Conservation (phyloP, 1,140 invertebrate genomes). For the Leptopilina clavipes region DNA sequence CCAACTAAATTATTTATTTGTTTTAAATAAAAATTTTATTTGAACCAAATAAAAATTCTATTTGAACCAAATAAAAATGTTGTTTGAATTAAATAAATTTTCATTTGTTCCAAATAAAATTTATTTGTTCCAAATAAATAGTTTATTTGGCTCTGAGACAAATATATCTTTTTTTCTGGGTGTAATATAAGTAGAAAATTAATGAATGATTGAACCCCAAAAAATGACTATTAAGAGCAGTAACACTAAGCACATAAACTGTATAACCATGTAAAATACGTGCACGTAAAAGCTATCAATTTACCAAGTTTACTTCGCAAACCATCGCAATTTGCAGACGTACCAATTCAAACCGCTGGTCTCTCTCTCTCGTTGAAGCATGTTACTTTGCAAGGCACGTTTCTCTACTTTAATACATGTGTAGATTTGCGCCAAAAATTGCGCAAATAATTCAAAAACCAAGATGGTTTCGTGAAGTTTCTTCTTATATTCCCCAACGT, state of each 20-base stretch:
- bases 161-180: no score
- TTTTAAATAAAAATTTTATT: no score
- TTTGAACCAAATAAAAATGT: no score
- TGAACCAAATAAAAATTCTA: no score
- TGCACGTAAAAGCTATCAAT: constrained; percentile 11
- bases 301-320: constrained; percentile 4
- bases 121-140: no score
- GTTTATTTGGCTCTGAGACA: no score
- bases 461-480: background rate
- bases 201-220: background rate
- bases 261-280: background rate
- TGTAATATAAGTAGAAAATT: background rate
- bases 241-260: background rate
- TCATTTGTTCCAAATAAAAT: no score
- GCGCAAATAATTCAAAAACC: background rate
- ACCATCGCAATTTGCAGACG: constrained; percentile 7
- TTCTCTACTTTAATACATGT: constrained; percentile 13
- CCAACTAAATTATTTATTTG: no score
- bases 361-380: background rate
- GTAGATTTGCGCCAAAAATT: background rate
- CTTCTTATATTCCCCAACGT: no score
- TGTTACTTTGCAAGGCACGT: background rate
- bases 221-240: background rate
- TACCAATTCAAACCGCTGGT: background rate
- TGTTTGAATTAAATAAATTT: no score